Conservation (phyloP, 2,888 invertebrate species). For the Luffia ferchaultella region DNA sequence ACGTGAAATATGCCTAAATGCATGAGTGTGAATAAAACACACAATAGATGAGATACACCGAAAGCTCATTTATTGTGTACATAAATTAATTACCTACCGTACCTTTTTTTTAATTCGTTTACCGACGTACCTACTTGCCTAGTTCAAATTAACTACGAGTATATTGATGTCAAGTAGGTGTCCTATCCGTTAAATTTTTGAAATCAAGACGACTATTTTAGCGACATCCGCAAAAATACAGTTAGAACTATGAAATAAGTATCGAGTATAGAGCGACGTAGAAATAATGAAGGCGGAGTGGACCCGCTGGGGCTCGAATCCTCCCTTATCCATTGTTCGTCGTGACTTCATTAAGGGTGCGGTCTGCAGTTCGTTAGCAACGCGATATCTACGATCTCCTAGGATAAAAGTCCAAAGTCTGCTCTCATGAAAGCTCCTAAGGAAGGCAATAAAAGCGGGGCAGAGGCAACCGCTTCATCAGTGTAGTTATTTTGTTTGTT, state of each 20-base stretch:
- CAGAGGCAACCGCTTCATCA: not conserved
- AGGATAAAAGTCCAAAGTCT: slow-evolving; percentile 9
- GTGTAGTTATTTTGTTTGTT: not conserved
- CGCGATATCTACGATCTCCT: slow-evolving; percentile 13
- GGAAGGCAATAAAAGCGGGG: slow-evolving; percentile 7
- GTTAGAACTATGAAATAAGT: not conserved
- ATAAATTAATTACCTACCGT: too few species aligned
- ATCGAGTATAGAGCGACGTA: not conserved
- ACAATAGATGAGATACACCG: too few species aligned
- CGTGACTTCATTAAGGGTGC: slow-evolving; percentile 17
- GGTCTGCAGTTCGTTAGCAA: slow-evolving; percentile 18
- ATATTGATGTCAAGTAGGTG: too few species aligned
- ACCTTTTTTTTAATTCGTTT: too few species aligned
- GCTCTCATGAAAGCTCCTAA: slow-evolving; percentile 4
- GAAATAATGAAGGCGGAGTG: not conserved
- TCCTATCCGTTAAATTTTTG: too few species aligned
- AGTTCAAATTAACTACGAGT: too few species aligned
- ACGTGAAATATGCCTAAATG: too few species aligned
- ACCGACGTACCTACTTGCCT: too few species aligned
- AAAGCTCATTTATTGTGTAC: too few species aligned
- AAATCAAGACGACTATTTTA: too few species aligned
- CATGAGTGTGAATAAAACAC: too few species aligned
- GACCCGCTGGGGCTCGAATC: slow-evolving; percentile 3
- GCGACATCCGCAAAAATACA: not conserved
- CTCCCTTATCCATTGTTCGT: slow-evolving; percentile 8